Conservation (phyloP, 2,888 invertebrate genomes). For the Clanis bilineata region DNA sequence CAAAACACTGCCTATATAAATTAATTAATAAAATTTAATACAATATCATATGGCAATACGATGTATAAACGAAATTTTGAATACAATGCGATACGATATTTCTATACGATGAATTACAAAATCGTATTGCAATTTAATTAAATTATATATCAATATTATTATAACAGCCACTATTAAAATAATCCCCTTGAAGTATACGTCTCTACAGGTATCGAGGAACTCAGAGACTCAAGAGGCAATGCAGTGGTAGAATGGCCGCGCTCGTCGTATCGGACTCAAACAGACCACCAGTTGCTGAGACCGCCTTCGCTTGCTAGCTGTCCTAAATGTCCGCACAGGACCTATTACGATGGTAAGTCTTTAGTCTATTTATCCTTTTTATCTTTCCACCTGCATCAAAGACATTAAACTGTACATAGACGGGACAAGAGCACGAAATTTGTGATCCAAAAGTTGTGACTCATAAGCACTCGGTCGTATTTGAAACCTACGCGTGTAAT, state of each 20-base stretch:
- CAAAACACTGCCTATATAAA: neutral
- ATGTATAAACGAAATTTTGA: too few relatives aligned
- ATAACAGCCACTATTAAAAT: constrained; percentile 32
- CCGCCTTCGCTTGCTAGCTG: constrained; percentile 78
- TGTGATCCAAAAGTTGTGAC: too few relatives aligned
- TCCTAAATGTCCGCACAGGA: constrained; percentile 61
- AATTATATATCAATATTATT: neutral
- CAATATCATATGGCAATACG: too few relatives aligned
- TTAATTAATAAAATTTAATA: neutral
- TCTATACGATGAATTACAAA: neutral
- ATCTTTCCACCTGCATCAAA: too few relatives aligned
- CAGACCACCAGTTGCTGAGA: constrained; percentile 62
- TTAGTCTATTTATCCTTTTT: constrained; percentile 20
- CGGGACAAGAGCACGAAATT: too few relatives aligned
- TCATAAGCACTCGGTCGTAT: too few relatives aligned
- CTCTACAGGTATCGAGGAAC: constrained; percentile 76
- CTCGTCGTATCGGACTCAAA: constrained; percentile 59
- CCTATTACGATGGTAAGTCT: constrained; percentile 61
- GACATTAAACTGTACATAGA: too few relatives aligned
- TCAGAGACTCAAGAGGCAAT: constrained; percentile 75
- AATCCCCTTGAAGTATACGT: constrained; percentile 58
- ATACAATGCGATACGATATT: too few relatives aligned
- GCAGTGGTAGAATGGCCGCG: constrained; percentile 67
- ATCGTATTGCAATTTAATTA: neutral
- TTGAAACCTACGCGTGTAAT: too few relatives aligned